Base-by-base conservation (phyloP, 2,113 vertebrate species). In the Agapornis roseicollis region DNA sequence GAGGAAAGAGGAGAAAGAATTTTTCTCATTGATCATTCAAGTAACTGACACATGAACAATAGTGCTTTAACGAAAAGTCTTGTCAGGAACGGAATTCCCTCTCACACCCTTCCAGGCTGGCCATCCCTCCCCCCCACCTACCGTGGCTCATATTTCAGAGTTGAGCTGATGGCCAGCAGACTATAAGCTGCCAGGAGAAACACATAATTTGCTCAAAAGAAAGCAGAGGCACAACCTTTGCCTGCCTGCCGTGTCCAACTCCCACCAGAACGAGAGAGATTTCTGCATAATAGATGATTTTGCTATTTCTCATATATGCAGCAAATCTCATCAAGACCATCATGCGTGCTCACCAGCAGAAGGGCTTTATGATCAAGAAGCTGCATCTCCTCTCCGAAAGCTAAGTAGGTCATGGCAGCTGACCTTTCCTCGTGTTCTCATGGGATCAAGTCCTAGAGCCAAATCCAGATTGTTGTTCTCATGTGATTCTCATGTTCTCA, bases 131-230 rank as follows among this genome's bases (percentile, higher is more conserved):
- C 64, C 64, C 74, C 73, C 65, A 35, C 73, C 76, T 78, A 85
- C 87, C 23, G 58, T 65, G 74, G 89, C 79, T 96, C 74, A 0
- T 85, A 96, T 96, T 97, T 97, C 86, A 95, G 93, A 92, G 90
- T 42, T 80, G 94, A 96, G 60, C 74, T 93, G 63, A 28, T 72
- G 0, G 6, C 61, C 79, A 80, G 56, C 69, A 81, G 76, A 58
- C 78, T 94, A 25, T 77, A 73, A 84, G 42, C 80, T 94, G 63
- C 91, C 74, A 47, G 50, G 27, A 94, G 46, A 60, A 90, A 83
- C 3, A 2, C 58, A 37, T 74, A 78, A 78, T 83, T 91, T 93
- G 49, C 61, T 95, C 29, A 49, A 35, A 92, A 94, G 52, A 89
- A 80, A 86, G 55, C 24, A 49, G 47, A 93, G 41, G 28, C 2